Evolutionary conservation across 2,797 vertebrate genomes (phyloP), one percentile per base, ranked within the genome.

Genomic region (Hapalemur alaotrensis): DNA sequence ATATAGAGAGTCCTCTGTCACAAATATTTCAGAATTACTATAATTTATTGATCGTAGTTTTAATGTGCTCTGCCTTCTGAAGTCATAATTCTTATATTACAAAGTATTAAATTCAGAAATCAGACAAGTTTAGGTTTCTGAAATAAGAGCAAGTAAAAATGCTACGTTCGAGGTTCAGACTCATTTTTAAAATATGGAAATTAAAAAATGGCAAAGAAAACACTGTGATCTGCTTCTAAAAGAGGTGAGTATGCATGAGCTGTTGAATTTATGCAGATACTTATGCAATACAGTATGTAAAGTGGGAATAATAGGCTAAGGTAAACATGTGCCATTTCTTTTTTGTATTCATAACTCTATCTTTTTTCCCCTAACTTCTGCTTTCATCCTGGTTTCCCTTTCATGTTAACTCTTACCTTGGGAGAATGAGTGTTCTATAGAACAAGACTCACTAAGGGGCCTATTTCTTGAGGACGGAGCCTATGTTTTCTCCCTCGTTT

Each of bases 131-230:
- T 78, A 94, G 50, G 32, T 86, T 93, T 95, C 73, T 83, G 72
- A 95, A 97, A 88, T 52, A 89, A 46, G 78, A 95, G 75, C n/a
- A 52, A 83, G 35, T 93, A 50, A 94, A 92, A 96, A 90, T 89
- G 81, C 67, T 91, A 1, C 52, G 6, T 91, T 75, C 2, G 2
- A 90, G 63, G 23, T 82, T 90, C 88, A 90, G 57, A 84, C 25
- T 93, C 50, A 30, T 90, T 95, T 91, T 89, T 80, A 72, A 88
- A 93, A 73, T 90, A 93, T n/a, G 52, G 12, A 96, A 61, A 89
- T 87, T 91, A 28, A 92, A 95, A 92, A 75, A 25, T 9, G 67
- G 32, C 65, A 48, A 61, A 92, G 80, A 84, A 92, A 86, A 65
- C 22, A 41, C 63, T 41, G 63, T 84, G 46, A 69, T 87, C 87